Evolutionary conservation across 2,888 invertebrate species (phyloP).

Genomic region (Microdon myrmicae): DNA sequence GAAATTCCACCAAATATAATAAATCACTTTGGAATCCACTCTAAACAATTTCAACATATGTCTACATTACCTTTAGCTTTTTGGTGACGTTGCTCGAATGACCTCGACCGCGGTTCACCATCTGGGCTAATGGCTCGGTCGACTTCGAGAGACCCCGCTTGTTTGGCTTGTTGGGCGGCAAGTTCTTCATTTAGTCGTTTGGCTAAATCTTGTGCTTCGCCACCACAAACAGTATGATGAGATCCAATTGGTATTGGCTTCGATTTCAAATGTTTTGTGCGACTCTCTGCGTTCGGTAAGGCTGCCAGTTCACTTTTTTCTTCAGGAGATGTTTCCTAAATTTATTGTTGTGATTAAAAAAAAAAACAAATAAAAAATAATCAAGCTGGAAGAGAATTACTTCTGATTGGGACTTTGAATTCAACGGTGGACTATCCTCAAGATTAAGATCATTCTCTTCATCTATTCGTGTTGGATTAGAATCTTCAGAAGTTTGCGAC

Average conservation of each 20-base stretch:
- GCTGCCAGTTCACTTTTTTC: constrained; percentile 55
- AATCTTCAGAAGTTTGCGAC: constrained; percentile 73
- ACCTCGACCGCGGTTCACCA: constrained; percentile 73
- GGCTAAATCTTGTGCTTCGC: constrained; percentile 81
- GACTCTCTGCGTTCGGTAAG: constrained; percentile 61
- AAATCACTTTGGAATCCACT: constrained; percentile 36
- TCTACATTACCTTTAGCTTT: constrained; percentile 58
- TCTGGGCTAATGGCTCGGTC: constrained; percentile 69
- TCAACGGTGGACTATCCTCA: constrained; percentile 56
- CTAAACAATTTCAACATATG: constrained; percentile 17
- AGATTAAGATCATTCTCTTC: constrained; percentile 73
- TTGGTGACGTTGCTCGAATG: constrained; percentile 73
- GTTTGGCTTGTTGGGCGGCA: constrained; percentile 61
- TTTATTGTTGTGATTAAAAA: neutral
- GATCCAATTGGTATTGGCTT: constrained; percentile 79
- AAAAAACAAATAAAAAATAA: neutral
- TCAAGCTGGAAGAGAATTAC: constrained; percentile 55
- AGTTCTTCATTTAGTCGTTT: constrained; percentile 77
- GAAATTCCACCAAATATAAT: constrained; percentile 31
- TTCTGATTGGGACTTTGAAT: constrained; percentile 52
- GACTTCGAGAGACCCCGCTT: constrained; percentile 58
- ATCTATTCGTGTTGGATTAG: constrained; percentile 76
- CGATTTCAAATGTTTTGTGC: constrained; percentile 70
- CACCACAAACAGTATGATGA: constrained; percentile 81
- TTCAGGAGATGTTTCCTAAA: constrained; percentile 52